Percentiles rank a stretch among this genome's conserved stretches.
Conservation (phyloP, 2,888 invertebrate genomes). For the Stomorhina lunata region DNA sequence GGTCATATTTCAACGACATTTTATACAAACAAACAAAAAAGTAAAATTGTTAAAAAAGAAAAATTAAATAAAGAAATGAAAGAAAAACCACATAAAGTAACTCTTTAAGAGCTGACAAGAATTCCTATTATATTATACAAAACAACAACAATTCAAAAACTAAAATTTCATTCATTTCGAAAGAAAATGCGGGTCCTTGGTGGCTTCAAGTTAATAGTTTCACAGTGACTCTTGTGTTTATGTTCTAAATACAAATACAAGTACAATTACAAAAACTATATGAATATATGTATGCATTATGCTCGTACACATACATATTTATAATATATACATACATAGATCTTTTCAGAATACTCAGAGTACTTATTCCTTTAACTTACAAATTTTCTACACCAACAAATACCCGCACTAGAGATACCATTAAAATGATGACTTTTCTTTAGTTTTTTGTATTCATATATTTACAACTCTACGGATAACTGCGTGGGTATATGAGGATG, state of each 20-base stretch:
- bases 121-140: neutral
- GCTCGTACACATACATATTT: neutral
- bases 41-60: too few relatives aligned
- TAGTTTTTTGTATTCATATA: neutral
- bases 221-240: slow-evolving; percentile 47
- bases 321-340: neutral
- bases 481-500: neutral
- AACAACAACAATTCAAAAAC: neutral
- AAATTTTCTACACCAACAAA: neutral
- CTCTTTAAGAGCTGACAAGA: neutral
- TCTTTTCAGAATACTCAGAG: neutral
- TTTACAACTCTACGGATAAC: neutral
- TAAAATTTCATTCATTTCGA: neutral
- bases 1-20: neutral
- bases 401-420: slow-evolving; percentile 9
- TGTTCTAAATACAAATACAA: slow-evolving; percentile 39
- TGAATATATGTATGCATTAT: neutral
- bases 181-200: slow-evolving; percentile 47
- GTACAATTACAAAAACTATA: slow-evolving; percentile 23
- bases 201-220: slow-evolving; percentile 52
- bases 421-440: slow-evolving; percentile 29
- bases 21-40: neutral
- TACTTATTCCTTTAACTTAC: neutral
- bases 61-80: neutral
- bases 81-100: neutral